Percentiles rank a stretch among this genome's conserved stretches.
Evolutionary conservation across 2,797 vertebrate species (phyloP).

Genomic region (Pangasius mekongensis): DNA sequence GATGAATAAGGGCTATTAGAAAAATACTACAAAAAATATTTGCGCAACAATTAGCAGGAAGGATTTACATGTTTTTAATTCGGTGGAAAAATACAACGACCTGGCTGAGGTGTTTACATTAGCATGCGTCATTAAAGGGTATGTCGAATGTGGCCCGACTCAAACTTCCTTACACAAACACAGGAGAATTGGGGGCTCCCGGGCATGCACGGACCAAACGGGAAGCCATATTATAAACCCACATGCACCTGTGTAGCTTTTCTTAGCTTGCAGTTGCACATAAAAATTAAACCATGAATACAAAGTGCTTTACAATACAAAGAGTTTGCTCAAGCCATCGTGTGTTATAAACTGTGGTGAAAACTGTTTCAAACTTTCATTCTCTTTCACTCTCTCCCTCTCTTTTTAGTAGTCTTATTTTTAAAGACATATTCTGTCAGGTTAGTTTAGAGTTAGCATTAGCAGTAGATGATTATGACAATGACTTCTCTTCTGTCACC

Average conservation of each 20-base stretch:
- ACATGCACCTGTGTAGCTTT: conserved; percentile 50
- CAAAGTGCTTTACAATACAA: background rate
- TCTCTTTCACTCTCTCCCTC: background rate
- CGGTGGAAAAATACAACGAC: conserved; percentile 66
- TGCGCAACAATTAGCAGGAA: conserved; percentile 67
- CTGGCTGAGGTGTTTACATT: conserved; percentile 63
- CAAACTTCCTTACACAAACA: conserved; percentile 64
- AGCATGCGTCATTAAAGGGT: conserved; percentile 56
- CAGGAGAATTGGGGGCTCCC: conserved; percentile 23
- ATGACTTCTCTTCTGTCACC: background rate
- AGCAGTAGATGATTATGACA: background rate
- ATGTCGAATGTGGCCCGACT: conserved; percentile 41
- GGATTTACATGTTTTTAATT: conserved; percentile 67
- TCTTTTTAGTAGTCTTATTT: background rate
- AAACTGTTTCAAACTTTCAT: background rate
- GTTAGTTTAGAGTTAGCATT: background rate
- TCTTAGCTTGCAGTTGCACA: conserved; percentile 42
- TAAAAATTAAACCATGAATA: conserved; percentile 22
- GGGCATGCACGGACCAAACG: conserved; percentile 33
- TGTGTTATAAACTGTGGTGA: background rate
- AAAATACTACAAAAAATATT: conserved; percentile 68
- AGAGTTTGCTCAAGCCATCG: background rate
- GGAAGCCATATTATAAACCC: conserved; percentile 24
- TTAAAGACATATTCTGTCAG: background rate
- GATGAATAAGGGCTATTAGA: conserved; percentile 70